These are phyloP conservation scores for Drosophila tanythrix DNA, from an alignment of 2,888 invertebrate species.

Conservation along the genomic window DNA sequence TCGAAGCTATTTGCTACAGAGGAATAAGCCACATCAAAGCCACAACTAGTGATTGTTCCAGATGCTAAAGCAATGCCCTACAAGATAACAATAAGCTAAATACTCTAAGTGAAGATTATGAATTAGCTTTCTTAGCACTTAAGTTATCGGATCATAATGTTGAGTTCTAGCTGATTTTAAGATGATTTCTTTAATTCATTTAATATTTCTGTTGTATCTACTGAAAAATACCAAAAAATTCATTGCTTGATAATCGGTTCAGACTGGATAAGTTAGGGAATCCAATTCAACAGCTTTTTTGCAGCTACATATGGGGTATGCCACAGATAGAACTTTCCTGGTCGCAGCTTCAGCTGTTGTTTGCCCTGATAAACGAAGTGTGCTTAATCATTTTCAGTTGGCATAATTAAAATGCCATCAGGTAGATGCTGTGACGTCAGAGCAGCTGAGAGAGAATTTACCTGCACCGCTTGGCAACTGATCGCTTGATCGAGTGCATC, in stretches of 20 bases:
- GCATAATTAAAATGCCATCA: constrained; percentile 84
- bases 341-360: constrained; percentile 21
- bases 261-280: background rate
- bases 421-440: constrained; percentile 50
- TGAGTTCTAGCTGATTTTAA: too few species aligned
- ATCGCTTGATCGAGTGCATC: constrained; percentile 45
- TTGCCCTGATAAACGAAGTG: constrained; percentile 60
- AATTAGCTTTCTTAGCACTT: background rate
- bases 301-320: background rate
- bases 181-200: background rate
- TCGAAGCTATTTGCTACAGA: constrained; percentile 81
- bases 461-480: constrained; percentile 48
- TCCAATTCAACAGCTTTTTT: background rate
- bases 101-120: background rate
- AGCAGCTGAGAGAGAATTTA: constrained; percentile 40
- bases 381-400: constrained; percentile 39
- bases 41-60: background rate
- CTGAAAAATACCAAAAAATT: background rate
- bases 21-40: constrained; percentile 14
- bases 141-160: background rate
- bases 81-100: background rate
- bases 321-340: background rate
- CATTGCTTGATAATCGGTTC: background rate
- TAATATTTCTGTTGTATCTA: background rate
- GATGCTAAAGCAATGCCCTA: background rate